Evolutionary conservation across 2,888 invertebrate species (phyloP).

Genomic region (Rhynchonema sp.): DNA sequence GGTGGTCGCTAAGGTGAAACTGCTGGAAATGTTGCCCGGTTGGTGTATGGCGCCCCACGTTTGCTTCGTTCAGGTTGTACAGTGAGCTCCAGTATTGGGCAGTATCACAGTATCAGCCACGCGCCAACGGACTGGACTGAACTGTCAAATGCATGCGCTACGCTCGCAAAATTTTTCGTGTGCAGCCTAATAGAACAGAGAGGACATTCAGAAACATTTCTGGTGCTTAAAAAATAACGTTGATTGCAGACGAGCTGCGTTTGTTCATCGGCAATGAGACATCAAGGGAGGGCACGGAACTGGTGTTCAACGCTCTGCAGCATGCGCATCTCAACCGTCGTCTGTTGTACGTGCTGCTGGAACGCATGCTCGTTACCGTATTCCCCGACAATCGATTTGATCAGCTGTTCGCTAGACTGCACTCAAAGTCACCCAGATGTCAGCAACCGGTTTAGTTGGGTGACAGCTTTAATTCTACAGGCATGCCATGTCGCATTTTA

Average conservation of each 20-base stretch:
- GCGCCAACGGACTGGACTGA: no score
- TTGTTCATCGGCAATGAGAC: slow-evolving; percentile 56
- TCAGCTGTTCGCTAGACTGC: slow-evolving; percentile 21
- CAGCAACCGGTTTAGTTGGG: neutral
- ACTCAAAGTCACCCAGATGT: slow-evolving; percentile 24
- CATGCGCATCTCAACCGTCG: slow-evolving; percentile 62
- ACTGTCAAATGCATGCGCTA: no score
- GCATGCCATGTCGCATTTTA: no score
- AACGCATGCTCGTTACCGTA: slow-evolving; percentile 42
- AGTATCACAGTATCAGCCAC: no score
- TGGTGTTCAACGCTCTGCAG: slow-evolving; percentile 71
- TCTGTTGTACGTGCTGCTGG: slow-evolving; percentile 58
- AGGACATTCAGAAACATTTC: neutral
- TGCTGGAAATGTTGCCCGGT: slow-evolving; percentile 63
- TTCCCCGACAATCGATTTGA: slow-evolving; percentile 26
- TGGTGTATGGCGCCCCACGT: no score
- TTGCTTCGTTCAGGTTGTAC: no score
- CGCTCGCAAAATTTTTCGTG: no score
- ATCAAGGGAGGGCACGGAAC: slow-evolving; percentile 55
- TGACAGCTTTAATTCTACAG: no score
- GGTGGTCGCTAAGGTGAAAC: slow-evolving; percentile 62
- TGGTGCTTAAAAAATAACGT: slow-evolving; percentile 25
- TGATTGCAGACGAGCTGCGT: slow-evolving; percentile 50
- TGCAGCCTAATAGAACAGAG: no score
- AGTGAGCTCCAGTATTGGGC: no score